A percentile compares a stretch with the other conserved stretches of the same genome.
These are phyloP conservation scores for Troides oblongomaculatus DNA, from an alignment of 2,888 invertebrate species.

Conservation along the genomic window DNA sequence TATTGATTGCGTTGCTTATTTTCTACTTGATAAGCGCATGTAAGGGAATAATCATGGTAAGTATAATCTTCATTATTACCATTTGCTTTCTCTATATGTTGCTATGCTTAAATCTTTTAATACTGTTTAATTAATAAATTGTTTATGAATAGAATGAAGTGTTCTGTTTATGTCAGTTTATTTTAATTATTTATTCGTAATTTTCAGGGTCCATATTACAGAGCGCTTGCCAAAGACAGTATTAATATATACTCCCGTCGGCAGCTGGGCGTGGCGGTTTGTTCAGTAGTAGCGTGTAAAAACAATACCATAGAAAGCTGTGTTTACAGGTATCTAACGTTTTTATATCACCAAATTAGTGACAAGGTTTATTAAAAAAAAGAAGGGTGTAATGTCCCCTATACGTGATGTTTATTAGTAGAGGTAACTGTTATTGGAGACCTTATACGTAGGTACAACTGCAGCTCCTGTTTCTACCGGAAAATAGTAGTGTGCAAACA, in stretches of 20 bases:
- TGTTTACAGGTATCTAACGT: conserved; percentile 53
- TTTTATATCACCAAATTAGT: neutral
- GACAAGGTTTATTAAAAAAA: neutral
- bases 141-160: no score
- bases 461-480: no score
- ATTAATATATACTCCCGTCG: conserved; percentile 59
- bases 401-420: no score
- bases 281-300: conserved; percentile 64
- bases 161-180: no score
- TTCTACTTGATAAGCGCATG: neutral
- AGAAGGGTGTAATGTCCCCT: no score
- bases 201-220: conserved; percentile 59
- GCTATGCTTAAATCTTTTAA: neutral
- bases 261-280: conserved; percentile 53
- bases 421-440: no score
- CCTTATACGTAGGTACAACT: no score
- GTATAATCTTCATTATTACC: neutral
- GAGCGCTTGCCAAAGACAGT: conserved; percentile 73
- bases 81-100: neutral
- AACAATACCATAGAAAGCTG: conserved; percentile 63
- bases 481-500: no score
- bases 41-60: neutral
- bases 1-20: no score
- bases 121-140: no score
- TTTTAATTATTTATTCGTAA: neutral